A percentile compares a stretch with the other conserved stretches of the same genome.
phyloP scores from a whole-genome alignment of 2,113 vertebrate species.

The Catagonus wagneri region DNA sequence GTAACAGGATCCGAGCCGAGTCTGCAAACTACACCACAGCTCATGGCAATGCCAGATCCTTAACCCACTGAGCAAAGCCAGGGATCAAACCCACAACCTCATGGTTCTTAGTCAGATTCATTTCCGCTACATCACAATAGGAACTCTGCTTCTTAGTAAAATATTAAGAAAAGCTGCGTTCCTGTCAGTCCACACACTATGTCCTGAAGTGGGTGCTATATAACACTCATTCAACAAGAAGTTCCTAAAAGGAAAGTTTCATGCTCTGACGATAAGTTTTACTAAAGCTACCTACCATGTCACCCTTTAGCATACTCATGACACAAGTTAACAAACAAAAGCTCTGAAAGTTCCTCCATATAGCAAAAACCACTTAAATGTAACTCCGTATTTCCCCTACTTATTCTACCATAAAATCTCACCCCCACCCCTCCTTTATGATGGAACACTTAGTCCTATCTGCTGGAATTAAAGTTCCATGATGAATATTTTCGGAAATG shows the following conservation, averaged over 20 bases:
- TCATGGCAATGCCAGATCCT: too few relatives aligned
- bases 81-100: too few relatives aligned
- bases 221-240: neutral
- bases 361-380: neutral
- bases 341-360: neutral
- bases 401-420: neutral
- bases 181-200: neutral
- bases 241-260: neutral
- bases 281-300: neutral
- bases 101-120: too few relatives aligned
- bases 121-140: too few relatives aligned
- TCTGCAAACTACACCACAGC: too few relatives aligned
- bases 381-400: neutral
- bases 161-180: neutral
- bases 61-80: too few relatives aligned
- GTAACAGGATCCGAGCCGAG: too few relatives aligned
- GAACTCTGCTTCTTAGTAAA: neutral
- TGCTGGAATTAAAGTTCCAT: neutral
- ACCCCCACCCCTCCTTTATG: neutral
- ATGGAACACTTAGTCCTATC: neutral
- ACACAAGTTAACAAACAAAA: neutral
- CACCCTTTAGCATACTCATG: neutral
- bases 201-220: neutral
- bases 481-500: neutral
- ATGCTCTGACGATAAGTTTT: neutral